These are phyloP conservation scores for Bufotes viridis DNA, from an alignment of 2,797 vertebrate species.

Conservation along the genomic window DNA sequence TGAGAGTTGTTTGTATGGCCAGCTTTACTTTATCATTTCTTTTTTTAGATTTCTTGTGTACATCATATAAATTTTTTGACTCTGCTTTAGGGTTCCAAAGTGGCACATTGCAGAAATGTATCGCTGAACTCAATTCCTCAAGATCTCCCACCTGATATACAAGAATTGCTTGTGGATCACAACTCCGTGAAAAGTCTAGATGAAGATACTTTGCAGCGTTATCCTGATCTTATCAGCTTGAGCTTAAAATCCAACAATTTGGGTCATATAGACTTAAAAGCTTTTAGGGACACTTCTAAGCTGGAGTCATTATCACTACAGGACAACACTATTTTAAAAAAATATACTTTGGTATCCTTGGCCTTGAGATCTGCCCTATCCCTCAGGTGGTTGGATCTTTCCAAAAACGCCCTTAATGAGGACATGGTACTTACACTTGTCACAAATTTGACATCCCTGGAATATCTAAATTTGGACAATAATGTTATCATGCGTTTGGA, in stretches of 20 bases:
- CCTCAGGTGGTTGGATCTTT: slow-evolving; percentile 83
- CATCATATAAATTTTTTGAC: not conserved
- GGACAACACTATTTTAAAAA: slow-evolving; percentile 80
- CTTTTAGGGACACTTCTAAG: slow-evolving; percentile 75
- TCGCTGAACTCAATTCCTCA: slow-evolving; percentile 76
- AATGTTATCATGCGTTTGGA: slow-evolving; percentile 88
- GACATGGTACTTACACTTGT: slow-evolving; percentile 80
- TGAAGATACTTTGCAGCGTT: slow-evolving; percentile 75
- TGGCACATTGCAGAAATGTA: slow-evolving; percentile 76
- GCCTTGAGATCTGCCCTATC: slow-evolving; percentile 76
- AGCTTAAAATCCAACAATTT: slow-evolving; percentile 81
- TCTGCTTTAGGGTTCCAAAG: slow-evolving; percentile 76
- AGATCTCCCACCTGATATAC: slow-evolving; percentile 69
- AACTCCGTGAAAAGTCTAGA: slow-evolving; percentile 82
- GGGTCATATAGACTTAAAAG: slow-evolving; percentile 69
- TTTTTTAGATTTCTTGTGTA: not conserved
- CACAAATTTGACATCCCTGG: slow-evolving; percentile 83
- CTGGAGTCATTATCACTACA: slow-evolving; percentile 81
- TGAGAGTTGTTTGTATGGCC: not conserved
- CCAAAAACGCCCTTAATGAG: slow-evolving; percentile 84
- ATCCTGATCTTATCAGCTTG: slow-evolving; percentile 77
- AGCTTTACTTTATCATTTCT: not conserved
- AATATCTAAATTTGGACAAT: slow-evolving; percentile 84
- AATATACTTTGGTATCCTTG: slow-evolving; percentile 74
- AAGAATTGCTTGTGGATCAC: slow-evolving; percentile 83